phyloP scores from a whole-genome alignment of 2,888 invertebrate genomes.

The Callosobruchus maculatus region DNA sequence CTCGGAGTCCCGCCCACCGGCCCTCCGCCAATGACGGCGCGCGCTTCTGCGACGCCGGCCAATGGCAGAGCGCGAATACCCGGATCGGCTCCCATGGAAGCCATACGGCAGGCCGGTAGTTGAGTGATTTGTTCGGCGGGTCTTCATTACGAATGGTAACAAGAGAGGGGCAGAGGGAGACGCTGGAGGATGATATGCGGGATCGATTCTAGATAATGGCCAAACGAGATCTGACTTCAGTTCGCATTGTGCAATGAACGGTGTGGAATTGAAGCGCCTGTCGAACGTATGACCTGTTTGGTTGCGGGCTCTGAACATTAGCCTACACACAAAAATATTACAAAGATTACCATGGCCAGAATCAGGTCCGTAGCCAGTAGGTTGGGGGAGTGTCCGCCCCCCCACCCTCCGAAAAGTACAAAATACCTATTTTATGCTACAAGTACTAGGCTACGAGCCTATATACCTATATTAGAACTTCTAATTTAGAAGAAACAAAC shows the following conservation, averaged over 20 bases:
- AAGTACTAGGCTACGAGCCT: no score
- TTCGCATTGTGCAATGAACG: background rate
- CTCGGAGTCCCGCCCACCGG: background rate
- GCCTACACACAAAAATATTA: no score
- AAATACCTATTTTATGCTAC: no score
- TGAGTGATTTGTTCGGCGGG: background rate
- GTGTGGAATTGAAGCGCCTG: background rate
- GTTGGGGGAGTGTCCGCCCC: no score
- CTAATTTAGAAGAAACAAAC: no score
- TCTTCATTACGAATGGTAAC: background rate
- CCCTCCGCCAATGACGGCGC: background rate
- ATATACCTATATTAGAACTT: no score
- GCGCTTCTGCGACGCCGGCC: background rate
- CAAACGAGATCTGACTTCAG: background rate
- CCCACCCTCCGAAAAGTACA: no score
- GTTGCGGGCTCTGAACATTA: no score
- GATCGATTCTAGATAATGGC: background rate
- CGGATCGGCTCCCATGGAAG: conserved; percentile 25
- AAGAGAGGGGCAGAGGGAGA: background rate
- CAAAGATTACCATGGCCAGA: no score
- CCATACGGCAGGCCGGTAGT: conserved; percentile 21
- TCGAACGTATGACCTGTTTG: no score
- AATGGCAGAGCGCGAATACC: background rate
- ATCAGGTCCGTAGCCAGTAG: no score
- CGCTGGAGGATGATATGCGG: background rate